Conservation (phyloP, 2,797 vertebrate genomes). For the Thamnophis elegans region DNA sequence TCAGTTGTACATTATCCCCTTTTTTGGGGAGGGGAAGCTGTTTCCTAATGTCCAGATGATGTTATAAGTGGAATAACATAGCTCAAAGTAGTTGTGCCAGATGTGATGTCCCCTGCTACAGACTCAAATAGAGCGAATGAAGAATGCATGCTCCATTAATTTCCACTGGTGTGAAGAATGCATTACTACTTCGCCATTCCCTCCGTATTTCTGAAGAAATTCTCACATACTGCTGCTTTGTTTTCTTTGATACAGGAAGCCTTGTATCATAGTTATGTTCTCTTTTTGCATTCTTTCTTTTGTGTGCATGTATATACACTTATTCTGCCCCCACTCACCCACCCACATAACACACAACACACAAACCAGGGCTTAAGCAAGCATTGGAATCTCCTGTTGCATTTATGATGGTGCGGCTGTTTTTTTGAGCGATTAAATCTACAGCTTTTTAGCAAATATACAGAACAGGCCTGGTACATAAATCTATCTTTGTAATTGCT, state of each 20-base stretch:
- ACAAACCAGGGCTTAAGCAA: slow-evolving; percentile 20
- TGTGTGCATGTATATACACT: not conserved
- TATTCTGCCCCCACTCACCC: not conserved
- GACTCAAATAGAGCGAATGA: slow-evolving; percentile 58
- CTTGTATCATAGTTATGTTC: slow-evolving; percentile 21
- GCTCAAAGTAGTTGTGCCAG: slow-evolving; percentile 64
- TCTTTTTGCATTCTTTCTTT: slow-evolving; percentile 50
- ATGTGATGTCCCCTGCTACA: slow-evolving; percentile 57
- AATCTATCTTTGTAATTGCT: slow-evolving; percentile 66
- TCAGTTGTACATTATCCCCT: slow-evolving; percentile 33
- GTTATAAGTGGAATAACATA: slow-evolving; percentile 52
- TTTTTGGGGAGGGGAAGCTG: slow-evolving; percentile 50
- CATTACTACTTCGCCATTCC: slow-evolving; percentile 52
- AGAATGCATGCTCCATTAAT: slow-evolving; percentile 53
- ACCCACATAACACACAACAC: slow-evolving; percentile 2
- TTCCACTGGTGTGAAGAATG: slow-evolving; percentile 60
- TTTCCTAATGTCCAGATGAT: slow-evolving; percentile 57
- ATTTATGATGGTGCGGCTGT: slow-evolving; percentile 48
- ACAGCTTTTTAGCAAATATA: slow-evolving; percentile 68
- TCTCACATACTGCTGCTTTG: slow-evolving; percentile 46
- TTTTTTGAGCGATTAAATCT: slow-evolving; percentile 64
- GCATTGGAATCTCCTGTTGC: slow-evolving; percentile 49
- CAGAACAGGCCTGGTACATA: slow-evolving; percentile 61
- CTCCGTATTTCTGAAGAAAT: slow-evolving; percentile 30
- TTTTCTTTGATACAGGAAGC: slow-evolving; percentile 52